Evolutionary conservation across 2,113 vertebrate genomes (phyloP), one percentile per base, ranked within the genome.

Genomic region (Sorex fumeus): DNA sequence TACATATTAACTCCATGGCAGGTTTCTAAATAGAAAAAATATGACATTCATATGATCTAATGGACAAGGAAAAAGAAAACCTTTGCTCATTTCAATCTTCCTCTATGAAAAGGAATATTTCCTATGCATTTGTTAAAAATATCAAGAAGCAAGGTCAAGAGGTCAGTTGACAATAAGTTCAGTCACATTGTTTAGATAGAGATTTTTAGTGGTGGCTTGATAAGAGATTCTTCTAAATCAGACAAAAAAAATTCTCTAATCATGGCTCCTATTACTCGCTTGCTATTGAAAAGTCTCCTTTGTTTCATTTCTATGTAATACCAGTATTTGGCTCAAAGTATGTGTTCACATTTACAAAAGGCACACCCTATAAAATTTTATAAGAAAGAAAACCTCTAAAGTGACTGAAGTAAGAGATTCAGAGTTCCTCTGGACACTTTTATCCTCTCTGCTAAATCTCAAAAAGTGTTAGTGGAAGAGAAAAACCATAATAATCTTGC

Each of bases 1-100:
- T 94, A 53, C 32, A 88, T 43, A 85, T 95, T 90, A 91, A 76
- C 80, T 94, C 88, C 47, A 93, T 88, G 76, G 27, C 47, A 95
- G 23, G 13, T 69, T 95, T 78, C 93, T 92, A 95, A 89, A 53
- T 89, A 90, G 79, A 76, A 88, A 96, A 96, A 97, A 89, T 84
- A 67, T 87, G 53, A 5, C 9, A 92, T 96, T 86, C 62, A 53
- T 32, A 82, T 88, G 96, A 95, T 2, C 50, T 90, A 91, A 91
- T 28, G 64, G 57, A 80, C 25, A 3, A 57, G 72, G 28, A 62
- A 92, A 91, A 96, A 30, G 80, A 64, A 87, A 45, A 84, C 36
- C 62, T 82, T 69, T 74, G 23, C 81, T 18, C 84, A 45, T 50
- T 34, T 40, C 12, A 47, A 79, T 66, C 36, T 75, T 71, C 71